Conservation (phyloP, 2,113 vertebrate species). For the Hyperoodon ampullatus region DNA sequence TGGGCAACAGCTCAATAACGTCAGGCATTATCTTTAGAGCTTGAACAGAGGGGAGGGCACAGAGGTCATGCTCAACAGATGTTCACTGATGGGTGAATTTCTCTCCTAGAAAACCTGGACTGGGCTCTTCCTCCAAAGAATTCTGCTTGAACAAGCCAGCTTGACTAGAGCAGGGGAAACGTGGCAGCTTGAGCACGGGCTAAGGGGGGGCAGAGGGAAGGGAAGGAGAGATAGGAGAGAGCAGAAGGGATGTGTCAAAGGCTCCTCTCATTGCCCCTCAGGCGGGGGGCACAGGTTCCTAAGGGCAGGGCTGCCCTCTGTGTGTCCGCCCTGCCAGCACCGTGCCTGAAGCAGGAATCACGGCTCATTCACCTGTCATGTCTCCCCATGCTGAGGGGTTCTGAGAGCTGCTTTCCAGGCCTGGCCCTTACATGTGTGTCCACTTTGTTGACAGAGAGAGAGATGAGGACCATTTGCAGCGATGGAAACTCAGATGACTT, state of each 20-base stretch:
- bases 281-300: not conserved
- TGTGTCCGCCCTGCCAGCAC: fast-evolving
- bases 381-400: fast-evolving
- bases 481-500: not conserved
- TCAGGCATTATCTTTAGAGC: not conserved
- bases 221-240: not conserved
- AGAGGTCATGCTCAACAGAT: not conserved
- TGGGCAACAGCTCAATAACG: not conserved
- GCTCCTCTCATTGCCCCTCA: fast-evolving
- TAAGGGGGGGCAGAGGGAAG: not conserved
- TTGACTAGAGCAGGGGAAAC: not conserved
- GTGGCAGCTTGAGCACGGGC: not conserved
- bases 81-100: not conserved
- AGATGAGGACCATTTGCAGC: not conserved
- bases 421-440: not conserved
- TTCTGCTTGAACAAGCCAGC: not conserved
- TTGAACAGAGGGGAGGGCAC: not conserved
- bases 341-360: fast-evolving
- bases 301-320: not conserved
- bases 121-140: not conserved
- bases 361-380: fast-evolving
- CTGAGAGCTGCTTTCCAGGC: not conserved
- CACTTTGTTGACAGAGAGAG: not conserved
- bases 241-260: not conserved
- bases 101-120: not conserved